These are phyloP conservation scores for Drosophila nr. perissopoda DNA, from an alignment of 2,888 invertebrate genomes.

Conservation along the genomic window DNA sequence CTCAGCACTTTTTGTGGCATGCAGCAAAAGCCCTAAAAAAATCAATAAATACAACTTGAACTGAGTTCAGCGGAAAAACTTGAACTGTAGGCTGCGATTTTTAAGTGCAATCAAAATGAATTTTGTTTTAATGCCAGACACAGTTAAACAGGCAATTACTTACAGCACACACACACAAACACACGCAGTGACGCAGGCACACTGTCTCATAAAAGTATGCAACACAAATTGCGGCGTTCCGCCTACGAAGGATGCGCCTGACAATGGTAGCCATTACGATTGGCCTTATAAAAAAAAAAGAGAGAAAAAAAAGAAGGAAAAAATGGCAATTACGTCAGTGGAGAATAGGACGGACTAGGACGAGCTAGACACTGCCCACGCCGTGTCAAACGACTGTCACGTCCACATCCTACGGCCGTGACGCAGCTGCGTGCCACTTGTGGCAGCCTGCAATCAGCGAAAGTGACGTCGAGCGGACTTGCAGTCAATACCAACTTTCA, in stretches of 20 bases:
- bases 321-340: slow-evolving; percentile 34
- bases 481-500: slow-evolving; percentile 1
- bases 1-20: background rate
- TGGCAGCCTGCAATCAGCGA: slow-evolving; percentile 25
- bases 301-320: background rate
- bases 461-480: slow-evolving; percentile 29
- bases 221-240: slow-evolving; percentile 20
- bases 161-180: background rate
- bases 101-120: slow-evolving; percentile 21
- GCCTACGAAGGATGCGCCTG: slow-evolving; percentile 7
- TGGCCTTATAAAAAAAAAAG: slow-evolving; percentile 17
- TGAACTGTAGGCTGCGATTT: slow-evolving; percentile 14
- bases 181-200: slow-evolving; percentile 14
- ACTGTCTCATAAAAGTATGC: slow-evolving; percentile 50
- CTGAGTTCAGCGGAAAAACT: slow-evolving; percentile 1
- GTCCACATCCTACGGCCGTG: slow-evolving; percentile 16
- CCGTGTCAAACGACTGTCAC: slow-evolving; percentile 20
- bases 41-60: slow-evolving; percentile 6
- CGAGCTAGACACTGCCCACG: slow-evolving; percentile 25
- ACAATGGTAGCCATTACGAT: slow-evolving; percentile 27
- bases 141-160: slow-evolving; percentile 8
- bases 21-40: background rate
- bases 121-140: slow-evolving; percentile 45
- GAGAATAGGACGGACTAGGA: slow-evolving; percentile 2
- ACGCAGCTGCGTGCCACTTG: slow-evolving; percentile 30